Evolutionary conservation across 2,113 vertebrate species (phyloP).

Genomic region (Condylura cristata): DNA sequence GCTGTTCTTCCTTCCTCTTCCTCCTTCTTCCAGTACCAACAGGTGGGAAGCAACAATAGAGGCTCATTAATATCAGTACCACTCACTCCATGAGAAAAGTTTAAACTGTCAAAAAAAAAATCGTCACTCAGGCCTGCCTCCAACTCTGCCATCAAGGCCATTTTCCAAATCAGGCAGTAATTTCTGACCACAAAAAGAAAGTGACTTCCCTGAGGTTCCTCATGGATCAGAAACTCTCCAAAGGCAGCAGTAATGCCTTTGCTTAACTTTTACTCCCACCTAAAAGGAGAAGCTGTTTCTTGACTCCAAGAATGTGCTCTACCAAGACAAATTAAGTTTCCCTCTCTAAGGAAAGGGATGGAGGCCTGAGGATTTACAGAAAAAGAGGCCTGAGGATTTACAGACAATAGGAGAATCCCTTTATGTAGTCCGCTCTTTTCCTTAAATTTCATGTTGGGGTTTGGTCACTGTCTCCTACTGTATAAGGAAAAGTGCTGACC

Average conservation of each 20-base stretch:
- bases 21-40: slow-evolving; percentile 22
- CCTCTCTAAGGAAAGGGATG: neutral
- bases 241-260: neutral
- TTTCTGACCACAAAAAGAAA: neutral
- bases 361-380: neutral
- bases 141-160: slow-evolving; percentile 2
- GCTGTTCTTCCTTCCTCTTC: neutral
- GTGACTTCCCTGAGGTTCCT: neutral
- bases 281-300: slow-evolving; percentile 15
- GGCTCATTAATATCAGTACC: neutral
- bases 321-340: slow-evolving; percentile 27
- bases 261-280: slow-evolving; percentile 29
- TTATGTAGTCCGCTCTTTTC: neutral
- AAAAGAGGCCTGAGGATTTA: neutral
- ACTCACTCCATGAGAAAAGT: neutral
- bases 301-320: slow-evolving; percentile 6
- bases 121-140: neutral
- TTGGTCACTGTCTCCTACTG: slow-evolving; percentile 3
- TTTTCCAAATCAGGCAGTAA: neutral
- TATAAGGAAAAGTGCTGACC: neutral
- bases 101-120: neutral
- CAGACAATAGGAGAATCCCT: neutral
- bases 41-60: neutral
- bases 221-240: neutral
- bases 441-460: neutral